Base-by-base conservation (phyloP, 2,888 invertebrate species). In the Carabus problematicus region DNA sequence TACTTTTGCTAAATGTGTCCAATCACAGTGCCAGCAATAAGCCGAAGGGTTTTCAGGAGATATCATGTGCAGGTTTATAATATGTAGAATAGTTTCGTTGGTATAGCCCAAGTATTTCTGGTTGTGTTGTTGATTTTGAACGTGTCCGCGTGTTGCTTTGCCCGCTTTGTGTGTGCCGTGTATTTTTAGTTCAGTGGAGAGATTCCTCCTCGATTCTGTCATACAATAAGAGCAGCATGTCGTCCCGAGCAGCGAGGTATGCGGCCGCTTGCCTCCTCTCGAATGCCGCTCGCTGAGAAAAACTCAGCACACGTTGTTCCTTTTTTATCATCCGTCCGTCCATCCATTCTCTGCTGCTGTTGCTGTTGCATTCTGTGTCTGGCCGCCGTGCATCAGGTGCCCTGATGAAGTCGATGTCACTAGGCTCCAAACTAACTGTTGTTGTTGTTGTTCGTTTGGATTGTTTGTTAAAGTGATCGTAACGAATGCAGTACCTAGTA, bases 201-300 rank as follows among this genome's bases (percentile, higher is more conserved):
- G 67, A 67, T 67, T 67, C 67, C 60, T 67, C 67, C 60, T 67
- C 60, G 67, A 67, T 67, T 67, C 67, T 67, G 67, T 67, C 67
- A 67, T 67, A 67, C 67, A 67, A 67, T 60, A 67, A 60, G 67
- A 67, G 58, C 60, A 67, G 52, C 67, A 52, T 60, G 52, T 49
- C 60, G 45, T 29, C 29, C 29, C 29, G 12, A 56, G 54, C 41
- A 52, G 60, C 41, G 60, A 58, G 59, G 59, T 59, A 59, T 59
- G 59, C 59, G 59, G 59, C 16, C 59, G 41, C 56, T 45, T 47
- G 39, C 56, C 64, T 64, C 11, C 39, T 49, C 66, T 8, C 47
- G 16, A 14, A 14, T 18, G 19, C 59, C 49, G 59, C 66, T 42
- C 52, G 60, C 49, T 67, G 67, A 49, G 67, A 67, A 67, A 67